These are phyloP conservation scores for Parazoanthus swiftii DNA, from an alignment of 92 coral and sea anemone species.

Conservation along the genomic window DNA sequence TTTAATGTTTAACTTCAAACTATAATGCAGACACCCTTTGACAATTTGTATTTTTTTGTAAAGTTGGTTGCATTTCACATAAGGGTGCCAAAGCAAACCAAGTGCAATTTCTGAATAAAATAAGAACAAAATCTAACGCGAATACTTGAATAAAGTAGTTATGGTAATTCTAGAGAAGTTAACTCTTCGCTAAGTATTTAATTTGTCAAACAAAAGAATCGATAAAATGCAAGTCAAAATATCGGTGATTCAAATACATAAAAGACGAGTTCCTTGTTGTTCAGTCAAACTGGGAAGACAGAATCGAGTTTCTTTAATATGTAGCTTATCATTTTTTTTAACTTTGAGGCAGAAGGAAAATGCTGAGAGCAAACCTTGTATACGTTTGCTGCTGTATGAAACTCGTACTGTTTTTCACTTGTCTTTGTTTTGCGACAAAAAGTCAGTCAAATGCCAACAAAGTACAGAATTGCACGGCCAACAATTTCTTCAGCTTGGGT, in stretches of 20 bases:
- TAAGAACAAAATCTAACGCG: too few species aligned
- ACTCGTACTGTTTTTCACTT: background rate
- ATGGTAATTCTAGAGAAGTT: too few species aligned
- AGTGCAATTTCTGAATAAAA: too few species aligned
- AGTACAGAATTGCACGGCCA: background rate
- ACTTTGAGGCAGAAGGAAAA: background rate
- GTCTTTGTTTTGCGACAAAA: background rate
- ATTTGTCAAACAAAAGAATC: too few species aligned
- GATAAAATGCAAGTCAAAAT: too few species aligned
- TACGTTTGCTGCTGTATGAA: background rate
- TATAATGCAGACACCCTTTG: too few species aligned
- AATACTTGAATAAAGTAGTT: too few species aligned
- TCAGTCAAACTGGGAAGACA: background rate
- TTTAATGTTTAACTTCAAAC: too few species aligned
- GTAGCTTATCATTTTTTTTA: background rate
- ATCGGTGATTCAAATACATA: background rate
- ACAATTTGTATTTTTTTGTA: too few species aligned
- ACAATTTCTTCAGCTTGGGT: conserved; percentile 13
- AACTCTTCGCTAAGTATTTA: background rate
- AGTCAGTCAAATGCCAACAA: background rate
- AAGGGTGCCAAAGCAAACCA: too few species aligned
- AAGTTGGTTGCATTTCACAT: too few species aligned
- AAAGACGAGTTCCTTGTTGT: background rate
- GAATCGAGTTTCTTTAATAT: too few species aligned
- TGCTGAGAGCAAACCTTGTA: background rate